A percentile compares a stretch with the other conserved stretches of the same genome.
phyloP scores from a whole-genome alignment of 1,140 invertebrate species.

The Drosophila ficusphila region DNA sequence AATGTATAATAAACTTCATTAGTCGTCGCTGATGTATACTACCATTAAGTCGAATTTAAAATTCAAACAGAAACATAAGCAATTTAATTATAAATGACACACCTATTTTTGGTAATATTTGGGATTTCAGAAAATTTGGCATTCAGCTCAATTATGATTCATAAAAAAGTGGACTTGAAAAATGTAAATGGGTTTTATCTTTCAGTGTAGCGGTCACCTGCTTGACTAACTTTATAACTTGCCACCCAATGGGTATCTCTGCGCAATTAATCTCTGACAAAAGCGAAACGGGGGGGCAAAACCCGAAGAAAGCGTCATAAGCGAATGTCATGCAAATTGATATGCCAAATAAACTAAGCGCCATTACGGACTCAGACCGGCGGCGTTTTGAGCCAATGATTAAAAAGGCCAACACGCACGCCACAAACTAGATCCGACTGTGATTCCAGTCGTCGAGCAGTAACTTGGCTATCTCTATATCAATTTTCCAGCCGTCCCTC shows the following conservation, averaged over 20 bases:
- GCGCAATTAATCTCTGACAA: constrained; percentile 34
- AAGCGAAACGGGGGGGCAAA: background rate
- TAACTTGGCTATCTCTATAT: constrained; percentile 19
- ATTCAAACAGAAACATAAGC: constrained; percentile 15
- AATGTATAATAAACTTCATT: constrained; percentile 81
- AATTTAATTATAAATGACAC: constrained; percentile 55
- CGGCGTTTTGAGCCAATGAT: constrained; percentile 44
- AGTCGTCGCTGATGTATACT: constrained; percentile 49
- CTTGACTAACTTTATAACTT: background rate
- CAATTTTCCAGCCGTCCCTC: constrained; percentile 10
- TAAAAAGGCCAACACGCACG: constrained; percentile 49
- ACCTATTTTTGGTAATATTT: constrained; percentile 40
- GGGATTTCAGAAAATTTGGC: constrained; percentile 3
- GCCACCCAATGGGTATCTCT: constrained; percentile 12
- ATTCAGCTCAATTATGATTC: background rate
- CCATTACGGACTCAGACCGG: constrained; percentile 28
- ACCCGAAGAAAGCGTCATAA: constrained; percentile 31
- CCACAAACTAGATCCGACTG: constrained; percentile 35
- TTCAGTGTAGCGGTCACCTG: constrained; percentile 1
- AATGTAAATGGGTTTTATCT: background rate
- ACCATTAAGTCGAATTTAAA: constrained; percentile 16
- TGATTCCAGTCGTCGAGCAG: background rate
- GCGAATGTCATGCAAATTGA: constrained; percentile 63
- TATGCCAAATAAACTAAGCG: constrained; percentile 63
- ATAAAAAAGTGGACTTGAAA: background rate